These are phyloP conservation scores for Drosophila picticornis DNA, from an alignment of 2,888 invertebrate species.

Conservation along the genomic window DNA sequence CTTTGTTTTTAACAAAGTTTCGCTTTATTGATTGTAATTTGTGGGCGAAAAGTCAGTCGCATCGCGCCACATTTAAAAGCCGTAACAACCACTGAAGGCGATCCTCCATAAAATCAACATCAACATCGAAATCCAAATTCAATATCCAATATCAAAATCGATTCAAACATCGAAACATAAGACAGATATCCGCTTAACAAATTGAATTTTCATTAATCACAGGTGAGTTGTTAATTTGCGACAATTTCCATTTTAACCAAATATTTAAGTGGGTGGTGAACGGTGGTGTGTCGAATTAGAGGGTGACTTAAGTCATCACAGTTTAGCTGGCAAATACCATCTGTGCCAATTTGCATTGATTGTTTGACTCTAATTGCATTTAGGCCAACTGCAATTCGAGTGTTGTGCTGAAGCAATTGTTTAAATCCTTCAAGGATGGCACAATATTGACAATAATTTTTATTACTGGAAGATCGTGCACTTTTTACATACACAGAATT, in stretches of 20 bases:
- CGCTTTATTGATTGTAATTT: slow-evolving; percentile 64
- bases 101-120: slow-evolving; percentile 7
- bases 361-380: slow-evolving; percentile 39
- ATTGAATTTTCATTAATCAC: slow-evolving; percentile 55
- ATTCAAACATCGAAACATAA: slow-evolving; percentile 19
- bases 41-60: slow-evolving; percentile 35
- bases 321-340: slow-evolving; percentile 5
- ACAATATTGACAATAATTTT: background rate
- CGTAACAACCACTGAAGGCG: slow-evolving; percentile 2
- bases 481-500: background rate
- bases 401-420: background rate
- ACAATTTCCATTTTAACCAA: slow-evolving; percentile 40
- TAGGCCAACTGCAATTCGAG: slow-evolving; percentile 7
- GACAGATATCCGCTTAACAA: slow-evolving; percentile 33
- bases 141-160: slow-evolving; percentile 1
- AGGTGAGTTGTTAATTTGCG: slow-evolving; percentile 51
- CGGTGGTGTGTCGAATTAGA: too few species aligned
- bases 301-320: slow-evolving; percentile 13
- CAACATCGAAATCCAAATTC: slow-evolving; percentile 13
- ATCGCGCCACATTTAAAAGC: slow-evolving; percentile 27
- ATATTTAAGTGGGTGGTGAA: background rate
- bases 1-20: slow-evolving; percentile 42
- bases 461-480: background rate
- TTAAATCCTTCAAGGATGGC: background rate
- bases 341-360: slow-evolving; percentile 19